Evolutionary conservation across 37 sponge, comb jelly and placozoan species (phyloP).

Genomic region (Diacarnus erythraeanus): DNA sequence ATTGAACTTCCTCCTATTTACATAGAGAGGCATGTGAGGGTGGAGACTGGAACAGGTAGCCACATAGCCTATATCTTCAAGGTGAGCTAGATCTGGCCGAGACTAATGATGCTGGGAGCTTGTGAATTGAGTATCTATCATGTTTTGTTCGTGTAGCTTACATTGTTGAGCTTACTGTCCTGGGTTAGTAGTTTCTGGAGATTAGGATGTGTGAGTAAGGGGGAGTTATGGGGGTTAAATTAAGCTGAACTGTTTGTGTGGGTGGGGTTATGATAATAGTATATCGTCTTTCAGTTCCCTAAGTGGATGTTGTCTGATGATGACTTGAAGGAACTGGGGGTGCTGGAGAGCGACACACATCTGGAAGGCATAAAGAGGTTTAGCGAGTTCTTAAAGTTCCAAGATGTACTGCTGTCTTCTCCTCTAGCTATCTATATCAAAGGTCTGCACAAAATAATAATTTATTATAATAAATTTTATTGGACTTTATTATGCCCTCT

Average conservation of each 20-base stretch:
- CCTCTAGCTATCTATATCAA: background rate
- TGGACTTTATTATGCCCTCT: too few relatives aligned
- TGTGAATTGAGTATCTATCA: too few relatives aligned
- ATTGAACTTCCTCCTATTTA: constrained; percentile 40
- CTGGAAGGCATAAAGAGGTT: constrained; percentile 56
- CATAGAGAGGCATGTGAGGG: constrained; percentile 23
- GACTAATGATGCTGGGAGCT: too few relatives aligned
- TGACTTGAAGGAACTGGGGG: constrained; percentile 20
- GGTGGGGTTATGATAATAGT: too few relatives aligned
- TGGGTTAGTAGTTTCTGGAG: too few relatives aligned
- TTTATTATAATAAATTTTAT: background rate
- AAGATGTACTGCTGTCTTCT: background rate
- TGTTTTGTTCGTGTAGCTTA: too few relatives aligned
- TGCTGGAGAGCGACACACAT: constrained; percentile 26
- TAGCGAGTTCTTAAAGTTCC: constrained; percentile 62
- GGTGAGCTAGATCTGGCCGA: constrained; percentile 15
- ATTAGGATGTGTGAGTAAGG: too few relatives aligned
- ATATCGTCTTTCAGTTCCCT: constrained; percentile 66
- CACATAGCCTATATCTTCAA: constrained; percentile 61
- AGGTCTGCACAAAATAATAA: constrained; percentile 13
- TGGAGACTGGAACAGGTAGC: constrained; percentile 8
- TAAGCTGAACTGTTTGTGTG: too few relatives aligned
- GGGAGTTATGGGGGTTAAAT: too few relatives aligned
- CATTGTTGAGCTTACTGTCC: too few relatives aligned
- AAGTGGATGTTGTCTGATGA: constrained; percentile 7